These are phyloP conservation scores for Mesoclemmys tuberculata DNA, from an alignment of 2,113 vertebrate species.

Conservation along the genomic window DNA sequence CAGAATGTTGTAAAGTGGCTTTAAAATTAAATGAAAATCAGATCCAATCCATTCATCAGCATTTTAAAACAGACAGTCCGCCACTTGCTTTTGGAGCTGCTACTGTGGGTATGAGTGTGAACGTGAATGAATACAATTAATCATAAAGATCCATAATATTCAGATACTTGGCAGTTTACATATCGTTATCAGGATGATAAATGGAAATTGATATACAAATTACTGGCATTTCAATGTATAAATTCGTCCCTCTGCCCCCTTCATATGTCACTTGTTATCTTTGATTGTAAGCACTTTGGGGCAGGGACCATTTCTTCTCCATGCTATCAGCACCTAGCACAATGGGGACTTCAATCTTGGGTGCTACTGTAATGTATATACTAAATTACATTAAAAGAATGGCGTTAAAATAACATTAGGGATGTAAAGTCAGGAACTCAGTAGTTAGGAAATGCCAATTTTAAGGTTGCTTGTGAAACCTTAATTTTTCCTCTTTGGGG, in stretches of 20 bases:
- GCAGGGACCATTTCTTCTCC: background rate
- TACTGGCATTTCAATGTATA: background rate
- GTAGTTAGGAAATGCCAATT: background rate
- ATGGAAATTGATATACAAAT: background rate
- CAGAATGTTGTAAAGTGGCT: slow-evolving; percentile 6
- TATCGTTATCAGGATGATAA: background rate
- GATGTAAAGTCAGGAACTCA: background rate
- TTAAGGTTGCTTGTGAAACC: background rate
- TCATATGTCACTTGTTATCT: background rate
- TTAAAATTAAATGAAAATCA: background rate
- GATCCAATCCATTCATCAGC: background rate
- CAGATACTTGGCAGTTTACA: background rate
- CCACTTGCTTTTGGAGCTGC: background rate
- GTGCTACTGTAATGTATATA: background rate
- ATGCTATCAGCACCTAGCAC: background rate
- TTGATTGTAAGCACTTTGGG: background rate
- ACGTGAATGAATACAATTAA: background rate
- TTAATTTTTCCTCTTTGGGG: background rate
- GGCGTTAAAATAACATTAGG: background rate
- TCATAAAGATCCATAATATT: background rate
- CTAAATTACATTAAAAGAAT: background rate
- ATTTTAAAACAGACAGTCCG: background rate
- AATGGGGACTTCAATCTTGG: background rate
- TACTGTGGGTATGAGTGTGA: rapidly evolving
- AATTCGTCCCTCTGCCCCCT: background rate